Base-by-base conservation (phyloP, 2,797 vertebrate genomes). In the Heliangelus exortis region DNA sequence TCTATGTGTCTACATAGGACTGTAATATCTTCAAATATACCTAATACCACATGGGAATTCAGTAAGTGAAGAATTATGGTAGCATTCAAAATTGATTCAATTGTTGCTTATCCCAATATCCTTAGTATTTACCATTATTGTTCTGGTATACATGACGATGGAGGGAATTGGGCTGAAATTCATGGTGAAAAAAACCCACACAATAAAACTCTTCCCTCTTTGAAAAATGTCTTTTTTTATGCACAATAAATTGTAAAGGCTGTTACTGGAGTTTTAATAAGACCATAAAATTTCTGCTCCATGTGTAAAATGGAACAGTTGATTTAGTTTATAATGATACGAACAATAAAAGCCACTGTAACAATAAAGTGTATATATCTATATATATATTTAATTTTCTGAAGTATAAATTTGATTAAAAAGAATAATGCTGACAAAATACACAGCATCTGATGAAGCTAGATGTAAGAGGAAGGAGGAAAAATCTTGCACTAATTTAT, bases 311-410 rank as follows among this genome's bases (percentile, higher is more conserved):
- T 34, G 48, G 84, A 85, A 66, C 22, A 57, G 28, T 74, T 91
- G 74, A 87, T 92, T 69, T 92, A 87, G 23, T 92, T 94, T 92
- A 47, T 59, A 92, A 89, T 16, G 16, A 74, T 45, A 47, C 15
- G 71, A 93, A 71, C 21, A 79, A 84, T 67, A 92, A 90, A 79
- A 94, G 8, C 54, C 75, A n/a, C 36, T 89, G 33, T 82, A 76
- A 86, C 75, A 73, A 45, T 18, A 45, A 81, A 69, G 39, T 41
- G 34, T 36, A 9, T 36, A 36, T 36, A 36, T 36, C 8, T 36
- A 36, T 36, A 36, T 36, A 36, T 36, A 36, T 36, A 36, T 9
- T 39, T 41, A 41, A 21, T 65, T 62, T 29, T 89, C 28, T 76
- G 63, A 87, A 74, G 45, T 55, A 57, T 84, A 33, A 82, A 95